Conservation (phyloP, 2,797 vertebrate genomes). For the Bucorvus abyssinicus region DNA sequence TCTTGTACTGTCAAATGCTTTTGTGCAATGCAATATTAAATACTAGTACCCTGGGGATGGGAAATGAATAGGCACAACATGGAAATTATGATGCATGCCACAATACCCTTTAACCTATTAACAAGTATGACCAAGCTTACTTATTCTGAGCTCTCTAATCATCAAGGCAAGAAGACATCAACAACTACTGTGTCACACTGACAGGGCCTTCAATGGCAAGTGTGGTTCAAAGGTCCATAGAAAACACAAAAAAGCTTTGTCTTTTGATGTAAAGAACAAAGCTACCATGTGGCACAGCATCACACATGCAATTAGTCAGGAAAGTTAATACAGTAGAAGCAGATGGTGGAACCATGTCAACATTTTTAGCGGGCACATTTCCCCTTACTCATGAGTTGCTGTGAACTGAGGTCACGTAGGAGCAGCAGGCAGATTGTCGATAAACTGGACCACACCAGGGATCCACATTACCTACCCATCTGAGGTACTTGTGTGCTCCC, state of each 20-base stretch:
- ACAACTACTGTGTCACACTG: conserved; percentile 19
- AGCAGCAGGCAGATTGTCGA: neutral
- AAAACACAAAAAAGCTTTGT: conserved; percentile 49
- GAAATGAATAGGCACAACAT: conserved; percentile 33
- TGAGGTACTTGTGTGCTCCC: neutral
- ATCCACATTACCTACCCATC: neutral
- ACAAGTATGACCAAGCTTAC: conserved; percentile 45
- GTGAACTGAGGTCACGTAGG: neutral
- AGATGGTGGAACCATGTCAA: conserved; percentile 63
- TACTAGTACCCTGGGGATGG: conserved; percentile 1
- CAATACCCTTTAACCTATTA: conserved; percentile 51
- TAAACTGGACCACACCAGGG: neutral
- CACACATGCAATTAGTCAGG: conserved; percentile 62
- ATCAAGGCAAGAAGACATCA: conserved; percentile 59
- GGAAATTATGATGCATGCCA: conserved; percentile 38
- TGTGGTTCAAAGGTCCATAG: conserved; percentile 20
- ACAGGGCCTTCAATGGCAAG: conserved; percentile 41
- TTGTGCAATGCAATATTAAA: conserved; percentile 17
- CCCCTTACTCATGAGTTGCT: neutral
- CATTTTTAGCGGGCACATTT: conserved; percentile 39
- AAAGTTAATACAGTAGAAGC: conserved; percentile 66
- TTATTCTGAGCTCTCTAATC: conserved; percentile 24
- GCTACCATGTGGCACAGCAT: conserved; percentile 65
- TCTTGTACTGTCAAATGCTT: neutral
- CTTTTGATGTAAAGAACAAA: conserved; percentile 59